Evolutionary conservation across 1,140 invertebrate genomes (phyloP).

Genomic region (Odontomachus brunneus): DNA sequence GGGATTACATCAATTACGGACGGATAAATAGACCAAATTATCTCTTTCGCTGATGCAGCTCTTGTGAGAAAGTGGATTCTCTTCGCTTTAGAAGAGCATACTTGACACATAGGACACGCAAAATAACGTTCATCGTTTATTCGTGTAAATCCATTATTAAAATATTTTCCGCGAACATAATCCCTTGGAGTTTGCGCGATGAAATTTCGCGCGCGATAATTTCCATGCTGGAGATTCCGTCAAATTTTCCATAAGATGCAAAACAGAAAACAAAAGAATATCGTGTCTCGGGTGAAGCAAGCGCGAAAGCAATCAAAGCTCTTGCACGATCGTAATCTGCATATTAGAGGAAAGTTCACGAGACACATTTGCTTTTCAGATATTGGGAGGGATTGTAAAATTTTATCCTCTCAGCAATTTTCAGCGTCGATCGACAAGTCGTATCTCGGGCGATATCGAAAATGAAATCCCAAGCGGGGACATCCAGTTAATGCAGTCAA

Average conservation of each 20-base stretch:
- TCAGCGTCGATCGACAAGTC: not conserved
- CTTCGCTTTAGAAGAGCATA: no score
- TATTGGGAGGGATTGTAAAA: not conserved
- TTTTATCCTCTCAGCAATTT: conserved; percentile 2
- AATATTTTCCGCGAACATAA: conserved; percentile 2
- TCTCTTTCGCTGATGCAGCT: no score
- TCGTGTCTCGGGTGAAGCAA: not conserved
- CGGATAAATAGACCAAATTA: no score
- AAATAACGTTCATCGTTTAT: no score
- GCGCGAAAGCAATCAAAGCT: not conserved
- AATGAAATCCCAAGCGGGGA: not conserved
- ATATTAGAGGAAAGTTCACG: not conserved
- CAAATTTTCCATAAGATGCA: not conserved
- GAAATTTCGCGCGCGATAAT: not conserved
- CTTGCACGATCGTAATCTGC: not conserved
- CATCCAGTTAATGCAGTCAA: conserved; percentile 14
- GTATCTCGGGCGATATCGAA: not conserved
- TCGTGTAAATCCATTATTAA: not conserved
- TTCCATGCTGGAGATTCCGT: not conserved
- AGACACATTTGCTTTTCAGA: conserved; percentile 2
- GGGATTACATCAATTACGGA: no score
- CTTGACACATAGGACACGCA: no score
- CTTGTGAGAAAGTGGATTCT: no score
- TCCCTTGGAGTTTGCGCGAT: not conserved
- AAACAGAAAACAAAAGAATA: not conserved